These are phyloP conservation scores for Aporophyla lueneburgensis DNA, from an alignment of 2,888 invertebrate genomes.

Conservation along the genomic window DNA sequence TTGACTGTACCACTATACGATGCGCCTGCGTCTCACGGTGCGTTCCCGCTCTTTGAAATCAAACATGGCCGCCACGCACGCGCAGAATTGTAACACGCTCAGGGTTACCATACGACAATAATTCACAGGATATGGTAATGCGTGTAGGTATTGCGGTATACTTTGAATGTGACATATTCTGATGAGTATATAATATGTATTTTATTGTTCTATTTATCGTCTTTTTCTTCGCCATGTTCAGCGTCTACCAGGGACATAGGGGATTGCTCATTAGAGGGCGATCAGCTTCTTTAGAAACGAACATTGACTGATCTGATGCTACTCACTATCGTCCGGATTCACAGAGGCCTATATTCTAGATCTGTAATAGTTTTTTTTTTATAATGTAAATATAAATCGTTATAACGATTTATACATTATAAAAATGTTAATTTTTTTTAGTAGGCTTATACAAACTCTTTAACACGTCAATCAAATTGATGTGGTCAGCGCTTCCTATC, in stretches of 20 bases:
- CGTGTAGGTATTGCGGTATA: constrained; percentile 32
- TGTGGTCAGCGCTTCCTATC: too few species aligned
- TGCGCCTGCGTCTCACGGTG: constrained; percentile 61
- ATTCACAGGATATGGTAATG: constrained; percentile 65
- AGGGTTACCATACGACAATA: constrained; percentile 64
- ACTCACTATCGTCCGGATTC: background rate
- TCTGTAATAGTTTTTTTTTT: too few species aligned
- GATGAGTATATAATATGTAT: background rate
- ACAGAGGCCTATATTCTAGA: background rate
- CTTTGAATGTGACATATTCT: constrained; percentile 30
- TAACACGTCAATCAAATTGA: too few species aligned
- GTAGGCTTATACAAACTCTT: background rate
- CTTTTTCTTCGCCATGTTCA: background rate
- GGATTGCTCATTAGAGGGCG: background rate
- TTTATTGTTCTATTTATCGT: background rate
- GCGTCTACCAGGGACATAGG: background rate
- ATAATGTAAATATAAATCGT: too few species aligned
- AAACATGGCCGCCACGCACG: constrained; percentile 69
- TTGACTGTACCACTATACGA: constrained; percentile 37
- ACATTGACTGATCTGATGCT: too few species aligned
- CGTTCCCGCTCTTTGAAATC: constrained; percentile 69
- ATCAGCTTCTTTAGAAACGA: background rate
- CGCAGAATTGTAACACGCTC: constrained; percentile 68
- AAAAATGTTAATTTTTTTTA: too few species aligned
- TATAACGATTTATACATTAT: too few species aligned